Evolutionary conservation across 2,888 invertebrate species (phyloP).

Genomic region (Macrophya alboannulata): DNA sequence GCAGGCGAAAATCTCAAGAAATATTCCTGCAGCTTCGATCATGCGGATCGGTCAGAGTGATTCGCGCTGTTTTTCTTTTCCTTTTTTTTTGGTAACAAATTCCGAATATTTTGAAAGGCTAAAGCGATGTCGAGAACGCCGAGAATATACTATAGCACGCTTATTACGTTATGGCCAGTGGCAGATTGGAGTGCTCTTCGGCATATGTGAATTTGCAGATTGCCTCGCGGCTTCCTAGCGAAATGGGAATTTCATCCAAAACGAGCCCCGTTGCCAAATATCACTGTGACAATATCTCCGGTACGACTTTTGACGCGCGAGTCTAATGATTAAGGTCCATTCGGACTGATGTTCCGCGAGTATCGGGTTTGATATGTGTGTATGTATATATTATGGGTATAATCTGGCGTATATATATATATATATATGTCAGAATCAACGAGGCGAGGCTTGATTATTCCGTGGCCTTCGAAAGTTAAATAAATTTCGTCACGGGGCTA

Average conservation of each 20-base stretch:
- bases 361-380: not conserved
- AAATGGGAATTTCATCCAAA: conserved; percentile 72
- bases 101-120: not conserved
- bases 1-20: not conserved
- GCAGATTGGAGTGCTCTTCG: conserved; percentile 72
- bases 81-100: not conserved
- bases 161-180: conserved; percentile 64
- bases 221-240: conserved; percentile 68
- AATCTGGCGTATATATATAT: not conserved
- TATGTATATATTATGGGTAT: not conserved
- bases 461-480: conserved; percentile 71
- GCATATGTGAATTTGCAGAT: conserved; percentile 72
- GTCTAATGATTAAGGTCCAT: not conserved
- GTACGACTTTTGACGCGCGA: conserved; percentile 12
- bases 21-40: no score
- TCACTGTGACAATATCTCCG: conserved; percentile 26
- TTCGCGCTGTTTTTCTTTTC: not conserved
- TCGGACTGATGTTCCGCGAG: not conserved
- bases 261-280: conserved; percentile 29
- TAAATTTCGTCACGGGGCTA: conserved; percentile 74
- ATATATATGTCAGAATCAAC: conserved; percentile 29
- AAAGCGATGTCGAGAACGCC: not conserved
- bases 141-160: conserved; percentile 33
- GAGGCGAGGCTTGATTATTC: conserved; percentile 65
- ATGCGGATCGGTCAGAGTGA: not conserved